Evolutionary conservation across 2,888 invertebrate genomes (phyloP).

Genomic region (Cephus runcator): DNA sequence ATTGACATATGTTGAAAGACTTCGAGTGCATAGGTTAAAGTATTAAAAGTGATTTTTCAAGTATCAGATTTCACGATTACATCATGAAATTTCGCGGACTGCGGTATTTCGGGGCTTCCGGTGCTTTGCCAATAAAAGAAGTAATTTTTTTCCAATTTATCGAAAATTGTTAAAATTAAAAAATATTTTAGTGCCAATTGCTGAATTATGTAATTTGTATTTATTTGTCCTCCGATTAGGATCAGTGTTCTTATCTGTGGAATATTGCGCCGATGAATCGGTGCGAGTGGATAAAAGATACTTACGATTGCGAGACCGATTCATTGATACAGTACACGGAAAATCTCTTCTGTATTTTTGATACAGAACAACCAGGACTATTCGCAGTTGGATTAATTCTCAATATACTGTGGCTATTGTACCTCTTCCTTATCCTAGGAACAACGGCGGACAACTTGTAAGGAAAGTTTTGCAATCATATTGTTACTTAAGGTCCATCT

Average conservation of each 20-base stretch:
- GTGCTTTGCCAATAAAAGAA: background rate
- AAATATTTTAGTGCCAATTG: background rate
- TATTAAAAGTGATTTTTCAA: background rate
- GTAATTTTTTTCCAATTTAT: background rate
- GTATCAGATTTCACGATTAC: background rate
- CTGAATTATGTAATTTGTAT: background rate
- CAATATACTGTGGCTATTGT: slow-evolving; percentile 65
- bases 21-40: background rate
- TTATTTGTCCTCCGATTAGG: slow-evolving; percentile 36
- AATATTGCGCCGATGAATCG: slow-evolving; percentile 46
- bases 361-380: slow-evolving; percentile 32
- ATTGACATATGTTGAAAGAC: background rate
- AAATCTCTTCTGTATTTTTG: slow-evolving; percentile 61
- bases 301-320: slow-evolving; percentile 50
- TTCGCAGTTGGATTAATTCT: slow-evolving; percentile 48
- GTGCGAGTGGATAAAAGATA: slow-evolving; percentile 59
- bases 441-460: slow-evolving; percentile 72
- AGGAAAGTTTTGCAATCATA: slow-evolving; percentile 35
- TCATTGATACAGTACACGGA: slow-evolving; percentile 59
- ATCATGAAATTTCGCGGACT: background rate
- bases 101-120: background rate
- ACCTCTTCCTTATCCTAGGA: slow-evolving; percentile 69
- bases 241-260: slow-evolving; percentile 62
- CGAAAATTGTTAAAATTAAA: background rate
- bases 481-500: background rate